phyloP scores from a whole-genome alignment of 2,888 invertebrate genomes.

The Allacma fusca region DNA sequence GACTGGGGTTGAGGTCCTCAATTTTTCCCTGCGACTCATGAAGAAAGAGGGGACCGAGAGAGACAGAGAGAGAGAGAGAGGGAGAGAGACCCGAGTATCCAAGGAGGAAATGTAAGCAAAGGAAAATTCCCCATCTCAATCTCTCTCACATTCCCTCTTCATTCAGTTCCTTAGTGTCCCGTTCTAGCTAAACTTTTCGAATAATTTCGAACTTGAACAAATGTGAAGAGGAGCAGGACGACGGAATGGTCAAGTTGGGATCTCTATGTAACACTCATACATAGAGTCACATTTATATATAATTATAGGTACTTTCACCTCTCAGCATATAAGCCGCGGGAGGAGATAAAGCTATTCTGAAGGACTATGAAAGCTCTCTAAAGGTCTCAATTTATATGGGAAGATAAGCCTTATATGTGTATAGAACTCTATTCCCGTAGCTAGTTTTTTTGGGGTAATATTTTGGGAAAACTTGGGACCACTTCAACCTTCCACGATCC shows the following conservation, averaged over 20 bases:
- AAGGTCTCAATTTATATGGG: no score
- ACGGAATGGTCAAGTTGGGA: constrained; percentile 42
- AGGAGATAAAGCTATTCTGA: no score
- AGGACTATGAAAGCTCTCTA: no score
- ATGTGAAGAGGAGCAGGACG: constrained; percentile 33
- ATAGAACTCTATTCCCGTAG: no score
- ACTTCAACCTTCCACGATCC: no score
- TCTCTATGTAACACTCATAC: not conserved
- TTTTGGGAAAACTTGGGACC: no score
- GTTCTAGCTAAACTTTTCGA: constrained; percentile 46
- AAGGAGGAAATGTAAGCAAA: constrained; percentile 25
- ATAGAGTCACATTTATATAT: not conserved
- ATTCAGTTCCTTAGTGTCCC: constrained; percentile 36
- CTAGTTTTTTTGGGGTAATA: no score
- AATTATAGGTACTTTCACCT: no score
- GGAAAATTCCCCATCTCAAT: constrained; percentile 35
- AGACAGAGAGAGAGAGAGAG: not conserved
- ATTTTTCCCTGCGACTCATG: constrained; percentile 26
- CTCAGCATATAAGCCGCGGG: no score
- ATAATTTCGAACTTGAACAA: constrained; percentile 48
- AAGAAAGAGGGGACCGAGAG: constrained; percentile 9
- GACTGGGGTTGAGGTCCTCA: constrained; percentile 28
- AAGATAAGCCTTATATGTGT: no score
- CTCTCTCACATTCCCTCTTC: constrained; percentile 29
- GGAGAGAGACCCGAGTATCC: not conserved